These are phyloP conservation scores for Nasonovia ribisnigri DNA, from an alignment of 2,888 invertebrate genomes.

Conservation along the genomic window DNA sequence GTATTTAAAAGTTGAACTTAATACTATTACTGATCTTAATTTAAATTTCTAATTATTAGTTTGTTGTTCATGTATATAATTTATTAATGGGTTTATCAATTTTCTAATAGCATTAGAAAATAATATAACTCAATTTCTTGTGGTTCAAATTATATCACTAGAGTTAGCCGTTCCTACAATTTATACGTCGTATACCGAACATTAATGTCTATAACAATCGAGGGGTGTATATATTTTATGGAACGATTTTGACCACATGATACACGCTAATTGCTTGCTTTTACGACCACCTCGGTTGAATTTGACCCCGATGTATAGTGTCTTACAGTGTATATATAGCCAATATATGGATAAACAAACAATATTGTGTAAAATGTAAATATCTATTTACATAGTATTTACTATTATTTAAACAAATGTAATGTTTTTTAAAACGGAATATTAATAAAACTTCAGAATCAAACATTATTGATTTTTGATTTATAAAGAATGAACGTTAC, in stretches of 20 bases:
- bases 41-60: neutral
- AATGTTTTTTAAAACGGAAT: neutral
- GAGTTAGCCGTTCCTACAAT: neutral
- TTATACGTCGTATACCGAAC: conserved; percentile 15
- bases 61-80: neutral
- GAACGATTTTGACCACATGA: conserved; percentile 64
- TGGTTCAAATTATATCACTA: conserved; percentile 32
- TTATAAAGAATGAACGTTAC: neutral
- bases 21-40: neutral
- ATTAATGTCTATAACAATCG: conserved; percentile 51
- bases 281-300: conserved; percentile 52
- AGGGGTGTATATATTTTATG: conserved; percentile 61
- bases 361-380: conserved; percentile 15
- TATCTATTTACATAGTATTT: neutral
- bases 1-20: neutral
- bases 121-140: conserved; percentile 4
- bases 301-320: conserved; percentile 29
- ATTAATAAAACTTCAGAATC: neutral
- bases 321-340: neutral
- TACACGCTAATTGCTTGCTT: conserved; percentile 58
- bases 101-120: neutral
- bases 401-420: neutral
- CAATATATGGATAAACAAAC: neutral
- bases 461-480: neutral
- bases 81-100: neutral